A percentile compares a stretch with the other conserved stretches of the same genome.
Conservation (phyloP, 2,113 vertebrate species). For the Oreochromis niloticus region DNA sequence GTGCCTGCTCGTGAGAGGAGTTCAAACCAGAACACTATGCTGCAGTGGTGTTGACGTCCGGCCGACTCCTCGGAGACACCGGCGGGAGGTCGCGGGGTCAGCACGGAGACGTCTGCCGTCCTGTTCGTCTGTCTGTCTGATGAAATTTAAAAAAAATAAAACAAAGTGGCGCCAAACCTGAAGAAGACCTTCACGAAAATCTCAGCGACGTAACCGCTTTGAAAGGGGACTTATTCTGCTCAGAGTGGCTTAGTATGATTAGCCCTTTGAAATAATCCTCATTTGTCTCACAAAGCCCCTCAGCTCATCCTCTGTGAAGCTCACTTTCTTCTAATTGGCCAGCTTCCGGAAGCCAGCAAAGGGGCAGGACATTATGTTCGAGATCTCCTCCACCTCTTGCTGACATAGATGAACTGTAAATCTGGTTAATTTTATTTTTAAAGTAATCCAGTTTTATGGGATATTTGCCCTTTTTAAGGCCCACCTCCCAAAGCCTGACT, state of each 20-base stretch:
- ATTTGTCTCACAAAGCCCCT: background rate
- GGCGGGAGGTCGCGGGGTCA: background rate
- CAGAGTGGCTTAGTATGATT: background rate
- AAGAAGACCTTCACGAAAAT: background rate
- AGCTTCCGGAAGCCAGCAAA: background rate
- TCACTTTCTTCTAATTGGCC: background rate
- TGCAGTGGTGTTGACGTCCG: slow-evolving; percentile 39
- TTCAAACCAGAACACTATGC: slow-evolving; percentile 21
- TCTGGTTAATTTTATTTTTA: background rate
- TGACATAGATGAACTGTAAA: background rate
- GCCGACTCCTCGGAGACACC: background rate
- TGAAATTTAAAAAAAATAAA: background rate
- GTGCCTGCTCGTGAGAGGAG: slow-evolving; percentile 12
- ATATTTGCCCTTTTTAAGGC: background rate
- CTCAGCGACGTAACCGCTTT: background rate
- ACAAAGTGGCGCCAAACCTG: background rate
- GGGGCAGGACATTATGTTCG: background rate
- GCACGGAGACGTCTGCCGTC: slow-evolving; percentile 53
- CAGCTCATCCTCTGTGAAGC: background rate
- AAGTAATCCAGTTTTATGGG: background rate
- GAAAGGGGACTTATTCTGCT: background rate
- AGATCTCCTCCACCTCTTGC: background rate
- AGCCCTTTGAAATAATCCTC: background rate
- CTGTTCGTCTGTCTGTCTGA: slow-evolving; percentile 14
- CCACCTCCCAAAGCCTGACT: background rate